phyloP scores from a whole-genome alignment of 2,113 vertebrate species.

The Eupsittula cactorum region DNA sequence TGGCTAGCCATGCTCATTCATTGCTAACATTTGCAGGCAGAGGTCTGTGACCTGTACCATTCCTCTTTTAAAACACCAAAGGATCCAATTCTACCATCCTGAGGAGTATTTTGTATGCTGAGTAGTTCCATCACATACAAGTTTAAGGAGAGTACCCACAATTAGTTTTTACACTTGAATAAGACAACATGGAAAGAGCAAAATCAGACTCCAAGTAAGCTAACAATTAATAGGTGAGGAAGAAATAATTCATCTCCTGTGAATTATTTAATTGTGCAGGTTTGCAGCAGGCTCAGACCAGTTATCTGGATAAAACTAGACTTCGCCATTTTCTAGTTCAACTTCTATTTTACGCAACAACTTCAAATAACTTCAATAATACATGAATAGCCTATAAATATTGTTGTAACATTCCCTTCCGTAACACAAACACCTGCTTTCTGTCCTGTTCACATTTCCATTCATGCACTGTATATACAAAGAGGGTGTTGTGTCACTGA shows the following conservation, averaged over 20 bases:
- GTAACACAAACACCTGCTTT: conserved; percentile 13
- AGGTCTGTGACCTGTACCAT: neutral
- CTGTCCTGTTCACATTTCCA: neutral
- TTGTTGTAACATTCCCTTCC: neutral
- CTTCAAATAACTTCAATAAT: neutral
- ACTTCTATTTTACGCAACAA: neutral
- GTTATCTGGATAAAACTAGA: neutral
- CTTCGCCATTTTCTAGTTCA: neutral
- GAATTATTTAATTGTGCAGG: neutral
- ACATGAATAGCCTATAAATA: neutral
- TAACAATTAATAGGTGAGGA: neutral
- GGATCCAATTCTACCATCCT: neutral
- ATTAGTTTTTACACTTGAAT: neutral
- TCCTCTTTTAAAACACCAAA: neutral
- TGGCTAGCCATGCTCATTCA: neutral
- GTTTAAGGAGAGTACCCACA: neutral
- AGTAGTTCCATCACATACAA: neutral
- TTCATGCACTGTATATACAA: neutral
- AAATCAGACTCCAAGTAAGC: neutral
- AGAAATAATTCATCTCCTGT: neutral
- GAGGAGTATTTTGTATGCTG: neutral
- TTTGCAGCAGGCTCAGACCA: neutral
- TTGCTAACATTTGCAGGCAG: neutral
- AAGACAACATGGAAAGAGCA: neutral
- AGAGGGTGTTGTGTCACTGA: neutral